Evolutionary conservation across 2,888 invertebrate genomes (phyloP).

Genomic region (Ophion ventricosus): DNA sequence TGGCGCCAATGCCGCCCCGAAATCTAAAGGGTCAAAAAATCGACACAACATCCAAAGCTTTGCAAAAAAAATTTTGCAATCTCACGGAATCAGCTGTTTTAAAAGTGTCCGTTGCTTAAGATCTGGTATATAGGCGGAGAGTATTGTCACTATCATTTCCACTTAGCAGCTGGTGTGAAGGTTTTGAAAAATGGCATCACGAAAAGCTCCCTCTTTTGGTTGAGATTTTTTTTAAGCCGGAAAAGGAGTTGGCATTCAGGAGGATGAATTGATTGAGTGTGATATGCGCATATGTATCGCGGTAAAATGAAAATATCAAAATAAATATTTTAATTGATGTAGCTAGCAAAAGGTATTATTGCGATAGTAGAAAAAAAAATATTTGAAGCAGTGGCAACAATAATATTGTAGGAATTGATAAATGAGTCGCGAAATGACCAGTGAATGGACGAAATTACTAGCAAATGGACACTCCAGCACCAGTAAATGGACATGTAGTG

Average conservation of each 20-base stretch:
- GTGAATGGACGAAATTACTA: no score
- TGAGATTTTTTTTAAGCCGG: background rate
- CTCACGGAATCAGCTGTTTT: background rate
- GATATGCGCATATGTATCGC: background rate
- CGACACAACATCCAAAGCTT: background rate
- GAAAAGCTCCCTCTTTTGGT: background rate
- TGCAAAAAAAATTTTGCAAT: background rate
- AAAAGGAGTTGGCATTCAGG: background rate
- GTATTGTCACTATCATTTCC: background rate
- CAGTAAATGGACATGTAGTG: no score
- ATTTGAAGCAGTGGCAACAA: no score
- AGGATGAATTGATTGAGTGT: background rate
- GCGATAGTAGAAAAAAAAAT: no score
- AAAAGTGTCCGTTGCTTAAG: background rate
- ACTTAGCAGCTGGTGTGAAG: background rate
- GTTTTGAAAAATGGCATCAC: background rate
- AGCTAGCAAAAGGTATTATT: no score
- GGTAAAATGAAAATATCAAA: no score
- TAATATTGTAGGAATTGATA: no score
- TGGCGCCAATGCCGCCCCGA: background rate
- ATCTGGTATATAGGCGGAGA: background rate
- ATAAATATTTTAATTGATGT: no score
- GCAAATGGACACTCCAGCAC: no score
- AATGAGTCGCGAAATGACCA: no score
- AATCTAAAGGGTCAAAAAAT: background rate